Conservation (phyloP, 2,113 vertebrate species). For the Speoplatyrhinus poulsoni region DNA sequence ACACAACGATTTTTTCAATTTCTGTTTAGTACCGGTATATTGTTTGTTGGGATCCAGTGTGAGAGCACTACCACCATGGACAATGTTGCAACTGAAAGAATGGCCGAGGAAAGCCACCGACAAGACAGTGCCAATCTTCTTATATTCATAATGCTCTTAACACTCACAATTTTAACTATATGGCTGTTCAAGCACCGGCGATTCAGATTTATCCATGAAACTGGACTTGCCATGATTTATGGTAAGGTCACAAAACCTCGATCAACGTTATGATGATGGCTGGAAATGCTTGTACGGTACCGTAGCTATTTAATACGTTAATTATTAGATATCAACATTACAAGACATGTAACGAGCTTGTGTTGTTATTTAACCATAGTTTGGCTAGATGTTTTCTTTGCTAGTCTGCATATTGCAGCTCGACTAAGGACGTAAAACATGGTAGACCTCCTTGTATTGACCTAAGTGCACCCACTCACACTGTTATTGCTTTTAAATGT, state of each 20-base stretch:
- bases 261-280: background rate
- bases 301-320: background rate
- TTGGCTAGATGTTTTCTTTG: background rate
- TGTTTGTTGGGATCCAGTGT: conserved; percentile 55
- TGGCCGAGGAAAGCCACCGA: conserved; percentile 86
- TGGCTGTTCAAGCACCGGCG: conserved; percentile 90
- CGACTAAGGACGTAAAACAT: background rate
- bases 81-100: conserved; percentile 81
- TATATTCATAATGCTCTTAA: conserved; percentile 84
- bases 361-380: background rate
- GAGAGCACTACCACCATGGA: conserved; percentile 79
- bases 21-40: conserved; percentile 17
- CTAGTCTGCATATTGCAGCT: background rate
- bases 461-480: no score
- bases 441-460: no score
- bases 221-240: conserved; percentile 89
- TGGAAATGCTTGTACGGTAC: conserved; percentile 1
- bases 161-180: conserved; percentile 84
- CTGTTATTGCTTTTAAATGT: no score
- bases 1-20: conserved; percentile 24
- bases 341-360: background rate
- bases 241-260: conserved; percentile 69
- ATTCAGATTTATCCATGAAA: conserved; percentile 86
- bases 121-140: conserved; percentile 89
- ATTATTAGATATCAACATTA: background rate